A percentile compares a stretch with the other conserved stretches of the same genome.
phyloP scores from a whole-genome alignment of 2,888 invertebrate species.

The Petrolisthes manimaculis region DNA sequence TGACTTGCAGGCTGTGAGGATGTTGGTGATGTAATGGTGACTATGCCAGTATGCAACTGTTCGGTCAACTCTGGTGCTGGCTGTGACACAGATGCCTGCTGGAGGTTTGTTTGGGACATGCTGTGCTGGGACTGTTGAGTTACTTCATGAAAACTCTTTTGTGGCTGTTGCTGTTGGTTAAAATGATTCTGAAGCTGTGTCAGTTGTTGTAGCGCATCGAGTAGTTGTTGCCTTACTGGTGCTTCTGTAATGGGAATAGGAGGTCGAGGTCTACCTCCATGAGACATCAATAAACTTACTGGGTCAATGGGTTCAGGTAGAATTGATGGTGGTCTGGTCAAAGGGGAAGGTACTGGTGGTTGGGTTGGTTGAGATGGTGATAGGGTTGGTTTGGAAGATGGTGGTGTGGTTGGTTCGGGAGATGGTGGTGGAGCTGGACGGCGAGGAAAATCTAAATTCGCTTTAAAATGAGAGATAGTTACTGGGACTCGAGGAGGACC shows the following conservation, averaged over 20 bases:
- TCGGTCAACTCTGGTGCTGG: neutral
- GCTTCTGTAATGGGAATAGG: conserved; percentile 3
- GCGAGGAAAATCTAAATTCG: neutral
- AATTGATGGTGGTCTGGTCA: neutral
- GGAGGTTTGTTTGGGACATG: neutral
- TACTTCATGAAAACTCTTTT: neutral
- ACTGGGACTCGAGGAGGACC: neutral
- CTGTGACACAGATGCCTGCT: neutral
- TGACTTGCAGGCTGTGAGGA: neutral
- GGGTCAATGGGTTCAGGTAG: conserved; percentile 5
- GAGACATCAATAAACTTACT: neutral
- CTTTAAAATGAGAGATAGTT: neutral
- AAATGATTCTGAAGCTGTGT: neutral
- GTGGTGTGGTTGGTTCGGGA: too few relatives aligned
- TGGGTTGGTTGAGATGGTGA: too few relatives aligned
- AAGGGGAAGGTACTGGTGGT: too few relatives aligned
- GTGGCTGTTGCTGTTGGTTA: neutral
- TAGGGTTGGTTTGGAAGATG: too few relatives aligned
- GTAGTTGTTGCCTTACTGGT: neutral
- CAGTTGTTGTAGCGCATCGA: neutral
- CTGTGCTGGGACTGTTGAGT: neutral
- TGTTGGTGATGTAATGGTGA: neutral
- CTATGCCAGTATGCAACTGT: neutral
- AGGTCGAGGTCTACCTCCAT: neutral
- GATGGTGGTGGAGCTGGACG: neutral